Base-by-base conservation (phyloP, 2,113 vertebrate genomes). In the Colossoma macropomum region DNA sequence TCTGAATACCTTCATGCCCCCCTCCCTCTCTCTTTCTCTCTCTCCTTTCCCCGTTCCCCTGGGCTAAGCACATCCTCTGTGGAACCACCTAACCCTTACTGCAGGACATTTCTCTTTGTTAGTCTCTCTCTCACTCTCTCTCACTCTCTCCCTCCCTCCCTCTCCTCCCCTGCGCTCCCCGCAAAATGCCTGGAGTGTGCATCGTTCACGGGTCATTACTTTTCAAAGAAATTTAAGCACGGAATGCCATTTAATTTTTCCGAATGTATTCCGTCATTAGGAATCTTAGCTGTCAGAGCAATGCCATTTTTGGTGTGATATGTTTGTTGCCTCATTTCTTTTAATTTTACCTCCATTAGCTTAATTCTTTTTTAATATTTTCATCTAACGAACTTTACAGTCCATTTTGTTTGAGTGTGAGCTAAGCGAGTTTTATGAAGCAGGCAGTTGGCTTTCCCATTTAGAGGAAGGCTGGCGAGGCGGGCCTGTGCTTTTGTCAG, bases 281-380 rank as follows among this genome's bases (percentile, higher is more conserved):
- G 97, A 98, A 98, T 97, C 97, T 96, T 95, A 96, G 97, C 97
- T 99, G 97, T 99, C 97, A 97, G 92, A 95, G 94, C 94, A 92
- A 95, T 97, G 96, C 97, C 97, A 95, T 99, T 99, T 99, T 98
- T 97, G 97, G 96, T 97, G 96, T 96, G 95, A 97, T 97, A 97
- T 99, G 97, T 99, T 99, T 99, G 97, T 99, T 99, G 98, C 96
- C 98, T 99, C 97, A 99, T 99, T 99, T 99, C 98, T 99, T 99
- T 99, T 99, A 99, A 99, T 99, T 99, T 98, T 98, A 99, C 98
- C 98, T 99, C 97, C 98, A 99, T 99, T 99, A 99, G 97, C 97
- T 99, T 99, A 98, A 99, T 99, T 99, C 96, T 98, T 99, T 99
- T 99, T 99, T 99, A 99, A 99, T 99, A 99, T 99, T 99, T 99